Conservation (phyloP, 2,113 vertebrate genomes). For the Melanerpes formicivorus region DNA sequence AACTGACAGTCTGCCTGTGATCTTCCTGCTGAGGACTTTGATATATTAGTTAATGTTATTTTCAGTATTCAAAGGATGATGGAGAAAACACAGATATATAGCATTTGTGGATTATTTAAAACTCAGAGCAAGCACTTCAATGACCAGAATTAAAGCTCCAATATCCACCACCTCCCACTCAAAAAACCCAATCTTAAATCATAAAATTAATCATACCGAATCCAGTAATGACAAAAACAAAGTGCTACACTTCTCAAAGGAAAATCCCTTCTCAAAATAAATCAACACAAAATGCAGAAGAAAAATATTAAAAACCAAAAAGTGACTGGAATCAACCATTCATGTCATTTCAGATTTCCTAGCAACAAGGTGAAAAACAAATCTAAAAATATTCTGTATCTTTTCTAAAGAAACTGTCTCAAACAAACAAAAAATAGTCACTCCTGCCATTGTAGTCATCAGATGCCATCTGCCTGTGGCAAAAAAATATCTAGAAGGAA, state of each 20-base stretch:
- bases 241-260: neutral
- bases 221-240: neutral
- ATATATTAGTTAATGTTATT: neutral
- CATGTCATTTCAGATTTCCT: neutral
- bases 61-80: neutral
- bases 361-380: neutral
- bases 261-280: neutral
- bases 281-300: neutral
- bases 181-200: too few species aligned
- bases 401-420: neutral
- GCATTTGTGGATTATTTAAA: neutral
- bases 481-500: neutral
- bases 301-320: neutral
- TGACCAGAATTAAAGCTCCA: neutral
- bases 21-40: neutral
- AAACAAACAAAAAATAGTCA: neutral
- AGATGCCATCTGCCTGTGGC: neutral
- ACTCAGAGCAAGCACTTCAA: neutral
- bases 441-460: neutral
- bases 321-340: neutral
- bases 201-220: neutral
- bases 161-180: neutral
- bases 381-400: neutral
- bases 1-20: neutral
- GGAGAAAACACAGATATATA: neutral